These are phyloP conservation scores for Dicycla oo DNA, from an alignment of 2,888 invertebrate genomes.

Conservation along the genomic window DNA sequence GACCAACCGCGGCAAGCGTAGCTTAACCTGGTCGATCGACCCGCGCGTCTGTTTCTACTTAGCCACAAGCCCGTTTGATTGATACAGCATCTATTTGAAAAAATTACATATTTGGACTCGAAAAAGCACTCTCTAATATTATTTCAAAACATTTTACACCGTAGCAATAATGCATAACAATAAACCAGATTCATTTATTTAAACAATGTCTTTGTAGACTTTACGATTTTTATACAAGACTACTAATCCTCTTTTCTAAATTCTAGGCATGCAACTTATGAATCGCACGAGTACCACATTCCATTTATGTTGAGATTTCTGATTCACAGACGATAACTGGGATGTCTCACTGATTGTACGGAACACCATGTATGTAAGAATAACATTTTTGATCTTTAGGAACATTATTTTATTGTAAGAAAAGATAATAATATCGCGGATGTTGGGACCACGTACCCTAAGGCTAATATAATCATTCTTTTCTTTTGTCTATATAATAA, in stretches of 20 bases:
- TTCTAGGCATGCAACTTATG: conserved; percentile 26
- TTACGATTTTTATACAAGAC: conserved; percentile 16
- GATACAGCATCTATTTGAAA: background rate
- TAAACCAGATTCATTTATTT: conserved; percentile 11
- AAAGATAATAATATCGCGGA: background rate
- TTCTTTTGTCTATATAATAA: background rate
- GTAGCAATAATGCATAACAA: conserved; percentile 9
- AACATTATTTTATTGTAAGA: background rate
- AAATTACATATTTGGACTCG: background rate
- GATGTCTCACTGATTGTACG: background rate
- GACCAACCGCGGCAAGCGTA: too few species aligned
- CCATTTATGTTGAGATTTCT: conserved; percentile 9
- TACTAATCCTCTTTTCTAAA: conserved; percentile 44
- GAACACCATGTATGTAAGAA: background rate
- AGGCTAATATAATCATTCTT: background rate
- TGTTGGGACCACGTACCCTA: background rate
- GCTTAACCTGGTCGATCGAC: too few species aligned
- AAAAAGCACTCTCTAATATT: conserved; percentile 15
- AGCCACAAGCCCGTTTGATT: too few species aligned
- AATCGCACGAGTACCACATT: conserved; percentile 17
- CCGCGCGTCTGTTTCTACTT: too few species aligned
- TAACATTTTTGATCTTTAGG: background rate
- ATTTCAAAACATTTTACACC: conserved; percentile 9
- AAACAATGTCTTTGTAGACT: conserved; percentile 4
- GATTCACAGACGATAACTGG: background rate